These are phyloP conservation scores for Agrenia bidenticulata DNA, from an alignment of 2,888 invertebrate species.

Conservation along the genomic window DNA sequence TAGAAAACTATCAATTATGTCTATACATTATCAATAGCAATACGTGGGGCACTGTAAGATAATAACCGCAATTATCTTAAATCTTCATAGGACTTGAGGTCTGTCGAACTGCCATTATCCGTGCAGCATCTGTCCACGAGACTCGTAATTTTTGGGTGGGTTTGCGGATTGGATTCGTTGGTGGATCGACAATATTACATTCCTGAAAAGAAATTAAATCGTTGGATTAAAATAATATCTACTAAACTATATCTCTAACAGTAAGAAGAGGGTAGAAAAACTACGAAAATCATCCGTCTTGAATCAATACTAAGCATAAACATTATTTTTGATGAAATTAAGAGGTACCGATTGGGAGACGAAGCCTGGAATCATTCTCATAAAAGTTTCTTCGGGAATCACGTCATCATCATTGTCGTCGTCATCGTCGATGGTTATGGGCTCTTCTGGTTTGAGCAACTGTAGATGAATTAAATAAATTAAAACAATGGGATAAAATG, in stretches of 20 bases:
- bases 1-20: no score
- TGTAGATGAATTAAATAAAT: slow-evolving; percentile 2
- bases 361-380: slow-evolving; percentile 1
- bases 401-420: background rate
- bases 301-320: no score
- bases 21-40: background rate
- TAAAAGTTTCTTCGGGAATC: background rate
- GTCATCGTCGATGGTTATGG: no score
- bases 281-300: no score
- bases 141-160: background rate
- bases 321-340: no score
- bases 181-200: no score
- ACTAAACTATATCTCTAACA: no score
- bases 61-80: background rate
- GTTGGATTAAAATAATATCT: no score
- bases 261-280: no score
- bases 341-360: background rate
- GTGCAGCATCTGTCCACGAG: background rate
- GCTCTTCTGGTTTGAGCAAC: no score
- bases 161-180: background rate
- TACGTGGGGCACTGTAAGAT: background rate
- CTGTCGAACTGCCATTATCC: background rate
- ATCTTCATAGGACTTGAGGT: background rate
- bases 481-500: no score
- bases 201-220: no score